These are phyloP conservation scores for Trilocha varians DNA, from an alignment of 2,888 invertebrate genomes.

Conservation along the genomic window DNA sequence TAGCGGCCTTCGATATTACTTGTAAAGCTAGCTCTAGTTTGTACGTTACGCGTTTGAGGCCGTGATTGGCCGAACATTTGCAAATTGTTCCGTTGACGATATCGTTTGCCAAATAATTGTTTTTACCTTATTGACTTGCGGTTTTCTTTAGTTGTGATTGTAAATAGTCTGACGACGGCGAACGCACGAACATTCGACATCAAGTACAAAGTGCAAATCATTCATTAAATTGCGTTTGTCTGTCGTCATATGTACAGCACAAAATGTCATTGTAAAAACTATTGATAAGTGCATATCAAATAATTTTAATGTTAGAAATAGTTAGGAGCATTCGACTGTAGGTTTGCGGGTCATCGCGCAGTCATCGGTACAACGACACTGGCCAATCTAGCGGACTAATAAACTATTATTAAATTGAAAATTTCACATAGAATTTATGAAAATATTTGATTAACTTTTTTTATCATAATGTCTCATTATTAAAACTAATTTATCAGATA, in stretches of 20 bases:
- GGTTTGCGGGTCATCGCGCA: slow-evolving; percentile 13
- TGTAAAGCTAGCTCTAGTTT: slow-evolving; percentile 69
- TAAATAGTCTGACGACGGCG: slow-evolving; percentile 46
- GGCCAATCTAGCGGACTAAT: too few relatives aligned
- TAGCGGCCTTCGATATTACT: slow-evolving; percentile 73
- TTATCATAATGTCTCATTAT: too few relatives aligned
- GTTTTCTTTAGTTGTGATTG: slow-evolving; percentile 48
- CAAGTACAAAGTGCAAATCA: slow-evolving; percentile 12
- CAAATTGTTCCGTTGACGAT: slow-evolving; percentile 37
- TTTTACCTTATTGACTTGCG: slow-evolving; percentile 44
- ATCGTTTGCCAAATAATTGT: slow-evolving; percentile 64
- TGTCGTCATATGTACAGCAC: slow-evolving; percentile 54
- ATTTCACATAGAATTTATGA: too few relatives aligned
- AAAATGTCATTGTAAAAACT: slow-evolving; percentile 63
- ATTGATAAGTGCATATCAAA: slow-evolving; percentile 69
- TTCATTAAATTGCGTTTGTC: slow-evolving; percentile 45
- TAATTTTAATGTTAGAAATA: slow-evolving; percentile 64
- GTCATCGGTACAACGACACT: neutral
- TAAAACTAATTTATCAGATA: too few relatives aligned
- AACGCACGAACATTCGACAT: slow-evolving; percentile 18
- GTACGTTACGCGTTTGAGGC: slow-evolving; percentile 33
- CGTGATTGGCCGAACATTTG: slow-evolving; percentile 34
- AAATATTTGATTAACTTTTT: too few relatives aligned
- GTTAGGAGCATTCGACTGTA: slow-evolving; percentile 40
- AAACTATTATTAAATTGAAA: too few relatives aligned